phyloP scores from a whole-genome alignment of 2,797 vertebrate genomes.

The Hybognathus amarus region DNA sequence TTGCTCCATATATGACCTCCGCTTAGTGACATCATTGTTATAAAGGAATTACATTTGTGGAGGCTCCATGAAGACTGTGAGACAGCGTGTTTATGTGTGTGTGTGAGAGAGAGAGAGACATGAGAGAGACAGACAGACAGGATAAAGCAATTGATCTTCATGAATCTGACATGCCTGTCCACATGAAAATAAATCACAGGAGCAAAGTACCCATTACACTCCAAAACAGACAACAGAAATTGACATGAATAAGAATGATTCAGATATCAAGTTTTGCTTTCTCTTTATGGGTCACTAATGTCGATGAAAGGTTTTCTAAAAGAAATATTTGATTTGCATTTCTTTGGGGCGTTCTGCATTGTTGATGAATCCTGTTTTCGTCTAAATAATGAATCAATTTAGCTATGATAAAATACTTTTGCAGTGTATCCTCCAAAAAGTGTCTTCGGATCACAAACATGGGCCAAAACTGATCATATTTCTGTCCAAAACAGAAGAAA shows the following conservation, averaged over 20 bases:
- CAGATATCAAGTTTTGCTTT: slow-evolving; percentile 36
- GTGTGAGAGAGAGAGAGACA: slow-evolving; percentile 38
- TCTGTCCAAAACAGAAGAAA: neutral
- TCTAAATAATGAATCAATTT: neutral
- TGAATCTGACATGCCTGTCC: slow-evolving; percentile 55
- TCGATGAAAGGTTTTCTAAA: slow-evolving; percentile 18
- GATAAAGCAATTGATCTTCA: slow-evolving; percentile 61
- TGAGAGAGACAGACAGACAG: slow-evolving; percentile 51
- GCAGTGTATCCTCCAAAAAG: neutral
- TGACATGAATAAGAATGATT: slow-evolving; percentile 54
- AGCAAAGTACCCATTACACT: slow-evolving; percentile 52
- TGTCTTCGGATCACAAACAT: neutral
- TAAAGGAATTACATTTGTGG: slow-evolving; percentile 64
- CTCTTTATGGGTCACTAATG: slow-evolving; percentile 9
- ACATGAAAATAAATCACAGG: slow-evolving; percentile 58
- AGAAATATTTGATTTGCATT: slow-evolving; percentile 7
- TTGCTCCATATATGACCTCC: slow-evolving; percentile 69
- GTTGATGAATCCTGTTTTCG: neutral
- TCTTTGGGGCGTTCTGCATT: neutral
- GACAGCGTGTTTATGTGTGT: slow-evolving; percentile 52
- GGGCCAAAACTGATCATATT: neutral
- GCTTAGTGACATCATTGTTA: slow-evolving; percentile 60
- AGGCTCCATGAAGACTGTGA: slow-evolving; percentile 63
- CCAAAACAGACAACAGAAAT: slow-evolving; percentile 47
- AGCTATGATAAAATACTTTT: neutral